Evolutionary conservation across 2,113 vertebrate species (phyloP).

Genomic region (Phocoena phocoena): DNA sequence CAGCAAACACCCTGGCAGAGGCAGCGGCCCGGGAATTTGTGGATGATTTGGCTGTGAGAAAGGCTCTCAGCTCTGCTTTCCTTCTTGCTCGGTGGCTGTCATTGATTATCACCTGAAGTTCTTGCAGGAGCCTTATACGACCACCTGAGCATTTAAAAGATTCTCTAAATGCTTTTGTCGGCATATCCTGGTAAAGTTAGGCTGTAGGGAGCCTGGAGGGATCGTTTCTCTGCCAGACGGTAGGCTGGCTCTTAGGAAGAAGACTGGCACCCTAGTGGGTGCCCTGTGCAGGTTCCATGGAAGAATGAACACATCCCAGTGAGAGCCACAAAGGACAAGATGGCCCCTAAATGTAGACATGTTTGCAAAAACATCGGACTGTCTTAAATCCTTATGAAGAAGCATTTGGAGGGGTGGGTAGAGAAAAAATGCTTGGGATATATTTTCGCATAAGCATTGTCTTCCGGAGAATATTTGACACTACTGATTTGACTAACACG

Average conservation of each 20-base stretch:
- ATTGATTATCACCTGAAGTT: not conserved
- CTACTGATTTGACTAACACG: not conserved
- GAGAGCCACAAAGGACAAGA: not conserved
- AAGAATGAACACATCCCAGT: not conserved
- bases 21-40: not conserved
- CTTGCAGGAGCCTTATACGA: not conserved
- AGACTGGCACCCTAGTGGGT: not conserved
- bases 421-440: not conserved
- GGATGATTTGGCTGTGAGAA: not conserved
- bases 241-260: not conserved
- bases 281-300: not conserved
- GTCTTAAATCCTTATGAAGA: not conserved
- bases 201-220: not conserved
- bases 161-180: not conserved
- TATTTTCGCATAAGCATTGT: not conserved
- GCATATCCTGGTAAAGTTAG: not conserved
- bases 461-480: not conserved
- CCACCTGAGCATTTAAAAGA: not conserved
- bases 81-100: too few species aligned
- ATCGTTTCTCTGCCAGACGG: not conserved
- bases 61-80: not conserved
- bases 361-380: not conserved
- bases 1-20: not conserved
- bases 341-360: not conserved
- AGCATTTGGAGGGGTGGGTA: not conserved